Evolutionary conservation across 2,113 vertebrate species (phyloP), one percentile per base, ranked within the genome.

Genomic region (Sorex fumeus): DNA sequence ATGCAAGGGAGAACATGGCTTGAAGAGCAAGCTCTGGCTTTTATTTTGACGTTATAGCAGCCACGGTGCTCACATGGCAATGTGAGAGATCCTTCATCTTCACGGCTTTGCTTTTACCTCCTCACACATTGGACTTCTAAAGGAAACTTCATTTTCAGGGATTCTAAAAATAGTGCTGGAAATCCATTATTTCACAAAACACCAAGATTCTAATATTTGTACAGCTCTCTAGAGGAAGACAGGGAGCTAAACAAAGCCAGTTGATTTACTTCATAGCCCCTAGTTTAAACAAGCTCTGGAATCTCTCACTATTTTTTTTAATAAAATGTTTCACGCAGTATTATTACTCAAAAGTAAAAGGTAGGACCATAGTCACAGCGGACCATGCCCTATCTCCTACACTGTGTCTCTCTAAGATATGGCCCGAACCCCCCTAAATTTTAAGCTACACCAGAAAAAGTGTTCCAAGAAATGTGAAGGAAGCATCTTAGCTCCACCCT

Each of bases 241-340:
- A 80, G 32, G 0, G 40, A 94, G 25, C 28, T 66, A 36, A 72
- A 8, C 32, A n/a, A 57, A 75, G 75, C 19, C 40, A 30, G 25
- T 62, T 6, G 6, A 71, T 85, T 87, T 66, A n/a, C 34, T 84
- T 53, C n/a, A 0, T 4, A 6, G 32, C n/a, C 62, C 43, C 25
- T 77, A 16, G 30, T 36, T 88, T 80, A 47, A 93, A 32, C 23
- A 16, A 66, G 66, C 45, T 70, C 85, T 77, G 36, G 1, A 27
- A 18, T 64, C 32, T 69, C 75, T 93, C 25, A 23, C 6, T 23
- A 23, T 6, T 6, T 28, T 30, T 69, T 67, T 90, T 85, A 77
- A 94, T 57, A 70, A 84, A 79, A 84, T 60, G 57, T 67, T 83
- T 93, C 90, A 66, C 25, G 11, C 6, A 66, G 2, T 53, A 43